Evolutionary conservation across 2,113 vertebrate genomes (phyloP).

Genomic region (Puma concolor): DNA sequence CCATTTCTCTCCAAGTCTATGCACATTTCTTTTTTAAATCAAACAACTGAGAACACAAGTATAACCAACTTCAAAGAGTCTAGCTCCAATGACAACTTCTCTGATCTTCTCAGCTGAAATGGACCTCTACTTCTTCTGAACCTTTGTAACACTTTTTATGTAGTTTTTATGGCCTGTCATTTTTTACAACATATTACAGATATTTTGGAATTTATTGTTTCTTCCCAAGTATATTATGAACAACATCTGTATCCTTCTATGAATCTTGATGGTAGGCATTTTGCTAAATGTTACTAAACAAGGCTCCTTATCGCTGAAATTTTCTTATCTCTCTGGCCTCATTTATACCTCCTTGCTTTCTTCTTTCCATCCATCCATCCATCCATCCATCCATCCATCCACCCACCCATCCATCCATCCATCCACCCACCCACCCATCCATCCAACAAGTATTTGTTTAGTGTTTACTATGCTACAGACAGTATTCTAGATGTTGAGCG

Average conservation of each 20-base stretch:
- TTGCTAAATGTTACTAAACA: background rate
- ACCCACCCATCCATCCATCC: background rate
- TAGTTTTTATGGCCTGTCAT: background rate
- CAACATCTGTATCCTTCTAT: background rate
- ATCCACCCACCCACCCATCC: background rate
- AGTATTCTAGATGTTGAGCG: background rate
- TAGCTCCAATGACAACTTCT: background rate
- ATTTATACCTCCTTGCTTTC: background rate
- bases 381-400: background rate
- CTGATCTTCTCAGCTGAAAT: background rate
- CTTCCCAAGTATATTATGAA: background rate
- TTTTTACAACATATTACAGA: background rate
- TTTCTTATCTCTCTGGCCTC: background rate
- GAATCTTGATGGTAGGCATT: background rate
- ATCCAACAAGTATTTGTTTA: background rate
- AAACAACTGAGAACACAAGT: background rate
- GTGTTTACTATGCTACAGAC: background rate
- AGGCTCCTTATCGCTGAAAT: background rate
- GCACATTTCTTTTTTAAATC: background rate
- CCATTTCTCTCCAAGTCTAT: background rate
- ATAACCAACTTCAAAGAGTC: background rate
- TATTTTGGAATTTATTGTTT: conserved; percentile 3
- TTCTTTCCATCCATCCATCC: background rate
- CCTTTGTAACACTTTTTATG: background rate
- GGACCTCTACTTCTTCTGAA: background rate